Percentiles rank a stretch among this genome's conserved stretches.
These are phyloP conservation scores for Phalacrocorax carbo DNA, from an alignment of 2,113 vertebrate species.

Conservation along the genomic window DNA sequence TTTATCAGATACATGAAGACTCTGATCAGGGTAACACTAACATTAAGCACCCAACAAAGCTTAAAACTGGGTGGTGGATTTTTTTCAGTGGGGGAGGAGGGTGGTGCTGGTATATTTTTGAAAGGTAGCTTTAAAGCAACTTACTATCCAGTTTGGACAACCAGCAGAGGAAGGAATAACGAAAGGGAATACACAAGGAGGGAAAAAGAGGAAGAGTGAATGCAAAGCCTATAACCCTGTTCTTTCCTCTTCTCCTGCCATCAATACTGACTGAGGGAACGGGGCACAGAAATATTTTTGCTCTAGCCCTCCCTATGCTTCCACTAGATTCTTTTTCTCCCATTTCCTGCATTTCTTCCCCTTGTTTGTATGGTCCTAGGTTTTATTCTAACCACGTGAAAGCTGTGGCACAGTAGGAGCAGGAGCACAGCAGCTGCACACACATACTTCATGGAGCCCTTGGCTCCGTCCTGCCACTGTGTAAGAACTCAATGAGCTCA, in stretches of 20 bases:
- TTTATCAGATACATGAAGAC: neutral
- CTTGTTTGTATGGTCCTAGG: neutral
- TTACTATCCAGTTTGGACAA: neutral
- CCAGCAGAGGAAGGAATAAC: neutral
- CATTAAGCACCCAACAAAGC: neutral
- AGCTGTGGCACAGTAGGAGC: neutral
- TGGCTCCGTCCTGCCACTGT: neutral
- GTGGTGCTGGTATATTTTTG: neutral
- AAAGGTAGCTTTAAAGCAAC: neutral
- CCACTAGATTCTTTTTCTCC: neutral
- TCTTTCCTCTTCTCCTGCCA: neutral
- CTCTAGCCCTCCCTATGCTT: neutral
- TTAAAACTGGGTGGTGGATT: neutral
- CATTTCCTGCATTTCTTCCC: neutral
- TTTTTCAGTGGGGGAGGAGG: neutral
- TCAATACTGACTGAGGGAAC: accelerated
- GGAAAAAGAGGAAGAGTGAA: neutral
- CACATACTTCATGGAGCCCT: neutral
- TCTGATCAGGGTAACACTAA: neutral
- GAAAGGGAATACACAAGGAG: neutral
- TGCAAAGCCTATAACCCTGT: neutral
- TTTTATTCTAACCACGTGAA: neutral
- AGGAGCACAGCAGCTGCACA: neutral
- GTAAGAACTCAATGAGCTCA: neutral
- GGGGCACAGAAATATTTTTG: neutral